Evolutionary conservation across 2,797 vertebrate species (phyloP).

Genomic region (Clarias laeviceps): DNA sequence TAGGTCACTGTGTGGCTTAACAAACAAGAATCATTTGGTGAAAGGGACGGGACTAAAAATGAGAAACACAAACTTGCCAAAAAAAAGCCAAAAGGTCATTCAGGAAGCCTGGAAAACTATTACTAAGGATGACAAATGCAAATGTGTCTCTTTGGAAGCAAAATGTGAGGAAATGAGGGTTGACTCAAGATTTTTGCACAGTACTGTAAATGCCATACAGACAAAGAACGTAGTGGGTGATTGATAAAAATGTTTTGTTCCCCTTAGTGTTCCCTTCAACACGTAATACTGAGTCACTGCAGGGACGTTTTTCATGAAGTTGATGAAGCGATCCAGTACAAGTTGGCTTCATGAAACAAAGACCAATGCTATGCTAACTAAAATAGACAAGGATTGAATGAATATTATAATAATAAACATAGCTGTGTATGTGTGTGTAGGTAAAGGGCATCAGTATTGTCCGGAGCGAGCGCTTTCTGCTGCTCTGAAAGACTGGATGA

Average conservation of each 20-base stretch:
- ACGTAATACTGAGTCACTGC: background rate
- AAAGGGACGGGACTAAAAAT: too few species aligned
- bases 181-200: too few species aligned
- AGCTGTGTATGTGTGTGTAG: conserved; percentile 55
- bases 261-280: background rate
- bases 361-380: background rate
- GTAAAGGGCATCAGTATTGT: conserved; percentile 74
- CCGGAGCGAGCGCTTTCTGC: conserved; percentile 78
- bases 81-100: too few species aligned
- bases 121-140: too few species aligned
- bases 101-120: too few species aligned
- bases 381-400: background rate
- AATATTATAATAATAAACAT: background rate
- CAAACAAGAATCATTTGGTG: too few species aligned
- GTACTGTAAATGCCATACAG: background rate
- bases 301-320: background rate
- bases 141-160: too few species aligned
- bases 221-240: background rate
- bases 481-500: conserved; percentile 82
- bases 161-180: too few species aligned
- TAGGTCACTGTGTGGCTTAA: too few species aligned
- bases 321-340: background rate
- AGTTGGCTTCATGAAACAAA: background rate
- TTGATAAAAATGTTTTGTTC: background rate
- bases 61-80: too few species aligned